Conservation (phyloP, 2,113 vertebrate genomes). For the Campylomormyrus numenius region DNA sequence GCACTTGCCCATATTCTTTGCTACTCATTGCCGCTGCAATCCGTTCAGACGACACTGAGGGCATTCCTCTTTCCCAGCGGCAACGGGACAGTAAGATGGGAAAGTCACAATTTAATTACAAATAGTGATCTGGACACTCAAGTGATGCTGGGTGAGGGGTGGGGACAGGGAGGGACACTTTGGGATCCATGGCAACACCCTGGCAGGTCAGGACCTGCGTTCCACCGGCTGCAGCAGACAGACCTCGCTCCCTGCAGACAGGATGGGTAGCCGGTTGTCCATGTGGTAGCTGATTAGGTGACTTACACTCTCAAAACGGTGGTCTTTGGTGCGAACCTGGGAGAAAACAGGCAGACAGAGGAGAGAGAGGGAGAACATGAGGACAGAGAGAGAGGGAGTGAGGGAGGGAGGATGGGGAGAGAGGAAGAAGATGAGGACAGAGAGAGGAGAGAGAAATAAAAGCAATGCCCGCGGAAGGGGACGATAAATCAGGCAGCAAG, state of each 20-base stretch:
- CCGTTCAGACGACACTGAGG: neutral
- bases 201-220: constrained; percentile 65
- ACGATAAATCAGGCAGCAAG: neutral
- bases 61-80: neutral
- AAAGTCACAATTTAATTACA: neutral
- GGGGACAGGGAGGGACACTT: neutral
- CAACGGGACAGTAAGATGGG: neutral
- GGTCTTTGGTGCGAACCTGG: constrained; percentile 93
- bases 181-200: neutral
- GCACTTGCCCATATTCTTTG: neutral
- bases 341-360: too few species aligned
- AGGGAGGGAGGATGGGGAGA: too few species aligned
- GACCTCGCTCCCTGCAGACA: constrained; percentile 93
- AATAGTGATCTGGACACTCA: neutral
- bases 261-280: constrained; percentile 96
- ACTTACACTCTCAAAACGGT: constrained; percentile 91
- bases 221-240: constrained; percentile 93
- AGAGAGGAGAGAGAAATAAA: neutral
- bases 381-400: neutral
- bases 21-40: neutral
- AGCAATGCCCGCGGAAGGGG: neutral
- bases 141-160: neutral
- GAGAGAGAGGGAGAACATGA: neutral
- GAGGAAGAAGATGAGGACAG: neutral
- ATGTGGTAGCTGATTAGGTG: constrained; percentile 98